Percentiles rank a stretch among this genome's conserved stretches.
Conservation (phyloP, 23 tunicate genomes). For the Phallusia fumigata region DNA sequence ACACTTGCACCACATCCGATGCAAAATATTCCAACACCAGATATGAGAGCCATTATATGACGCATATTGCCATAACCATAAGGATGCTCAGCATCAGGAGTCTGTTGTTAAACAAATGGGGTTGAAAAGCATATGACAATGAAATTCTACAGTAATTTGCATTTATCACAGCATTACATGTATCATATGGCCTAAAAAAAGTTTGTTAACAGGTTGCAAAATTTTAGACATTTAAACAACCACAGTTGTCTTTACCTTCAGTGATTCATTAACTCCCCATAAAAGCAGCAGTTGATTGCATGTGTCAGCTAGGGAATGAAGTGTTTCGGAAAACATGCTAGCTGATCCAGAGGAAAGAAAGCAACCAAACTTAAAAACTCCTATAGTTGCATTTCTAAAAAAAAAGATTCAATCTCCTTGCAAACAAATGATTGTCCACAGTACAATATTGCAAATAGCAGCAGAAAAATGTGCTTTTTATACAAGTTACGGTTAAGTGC, state of each 20-base stretch:
- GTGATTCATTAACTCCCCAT: slow-evolving; percentile 91
- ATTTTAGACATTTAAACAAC: too few relatives aligned
- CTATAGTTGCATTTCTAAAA: slow-evolving; percentile 65
- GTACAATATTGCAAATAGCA: too few relatives aligned
- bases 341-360: slow-evolving; percentile 82
- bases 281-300: slow-evolving; percentile 79
- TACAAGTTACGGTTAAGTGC: too few relatives aligned
- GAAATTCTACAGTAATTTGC: too few relatives aligned
- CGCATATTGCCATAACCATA: slow-evolving; percentile 96
- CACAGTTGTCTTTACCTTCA: slow-evolving; percentile 32
- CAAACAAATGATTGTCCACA: too few relatives aligned
- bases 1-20: slow-evolving; percentile 86
- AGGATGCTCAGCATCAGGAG: slow-evolving; percentile 84
- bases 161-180: too few relatives aligned
- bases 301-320: slow-evolving; percentile 92
- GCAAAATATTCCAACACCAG: slow-evolving; percentile 96
- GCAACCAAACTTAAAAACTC: slow-evolving; percentile 65
- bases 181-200: too few relatives aligned
- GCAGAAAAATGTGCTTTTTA: too few relatives aligned
- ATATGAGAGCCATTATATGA: slow-evolving; percentile 88
- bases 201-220: too few relatives aligned
- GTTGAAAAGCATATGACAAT: too few relatives aligned
- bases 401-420: background rate
- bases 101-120: slow-evolving; percentile 36
- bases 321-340: slow-evolving; percentile 90